Percentiles rank a stretch among this genome's conserved stretches.
phyloP scores from a whole-genome alignment of 2,113 vertebrate genomes.

The Ivindomyrus marchei region DNA sequence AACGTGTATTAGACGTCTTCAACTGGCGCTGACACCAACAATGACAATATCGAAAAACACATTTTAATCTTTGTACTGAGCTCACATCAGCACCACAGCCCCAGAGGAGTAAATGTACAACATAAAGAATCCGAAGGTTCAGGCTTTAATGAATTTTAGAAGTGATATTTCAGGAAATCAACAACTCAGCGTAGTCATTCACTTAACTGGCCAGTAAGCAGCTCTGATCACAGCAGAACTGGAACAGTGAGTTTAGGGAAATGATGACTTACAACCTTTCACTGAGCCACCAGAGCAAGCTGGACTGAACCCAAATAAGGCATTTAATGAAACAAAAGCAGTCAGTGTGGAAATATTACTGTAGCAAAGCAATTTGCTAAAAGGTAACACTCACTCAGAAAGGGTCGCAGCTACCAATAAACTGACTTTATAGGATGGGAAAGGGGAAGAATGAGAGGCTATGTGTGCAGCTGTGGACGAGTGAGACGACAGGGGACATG shows the following conservation, averaged over 20 bases:
- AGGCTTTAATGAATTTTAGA: neutral
- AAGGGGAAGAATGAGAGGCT: neutral
- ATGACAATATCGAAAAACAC: neutral
- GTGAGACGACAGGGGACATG: constrained; percentile 17
- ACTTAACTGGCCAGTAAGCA: neutral
- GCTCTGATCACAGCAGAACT: neutral
- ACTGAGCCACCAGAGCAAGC: neutral
- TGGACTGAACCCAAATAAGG: neutral
- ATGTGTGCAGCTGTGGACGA: neutral
- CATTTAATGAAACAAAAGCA: neutral
- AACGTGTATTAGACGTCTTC: neutral
- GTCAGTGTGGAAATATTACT: neutral
- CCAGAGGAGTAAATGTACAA: neutral
- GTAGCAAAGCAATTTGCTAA: neutral
- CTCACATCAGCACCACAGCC: neutral
- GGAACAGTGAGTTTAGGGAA: neutral
- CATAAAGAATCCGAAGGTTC: neutral
- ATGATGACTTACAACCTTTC: neutral
- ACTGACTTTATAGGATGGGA: neutral
- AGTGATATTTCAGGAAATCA: neutral
- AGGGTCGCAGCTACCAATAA: neutral
- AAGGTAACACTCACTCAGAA: neutral
- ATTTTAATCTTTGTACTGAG: neutral
- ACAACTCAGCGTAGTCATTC: neutral
- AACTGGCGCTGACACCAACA: neutral